These are phyloP conservation scores for Rhipidura dahli DNA, from an alignment of 2,113 vertebrate species.

Conservation along the genomic window DNA sequence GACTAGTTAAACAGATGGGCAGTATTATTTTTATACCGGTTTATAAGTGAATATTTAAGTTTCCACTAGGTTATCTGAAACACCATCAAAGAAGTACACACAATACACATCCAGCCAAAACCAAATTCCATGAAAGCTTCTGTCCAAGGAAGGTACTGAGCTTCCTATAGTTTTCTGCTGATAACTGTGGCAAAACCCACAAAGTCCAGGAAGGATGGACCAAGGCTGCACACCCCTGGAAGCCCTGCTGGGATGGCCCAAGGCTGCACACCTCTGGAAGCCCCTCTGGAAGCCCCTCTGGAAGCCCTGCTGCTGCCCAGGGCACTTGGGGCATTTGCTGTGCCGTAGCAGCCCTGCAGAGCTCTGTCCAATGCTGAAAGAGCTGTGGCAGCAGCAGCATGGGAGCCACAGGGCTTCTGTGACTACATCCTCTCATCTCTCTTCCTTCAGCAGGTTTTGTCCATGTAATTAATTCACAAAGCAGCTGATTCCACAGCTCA, in stretches of 20 bases:
- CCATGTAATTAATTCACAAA: neutral
- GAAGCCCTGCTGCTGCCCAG: neutral
- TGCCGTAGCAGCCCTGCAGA: rapidly evolving
- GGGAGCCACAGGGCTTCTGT: neutral
- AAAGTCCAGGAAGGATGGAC: neutral
- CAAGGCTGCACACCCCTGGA: rapidly evolving
- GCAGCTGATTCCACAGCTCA: neutral
- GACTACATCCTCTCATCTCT: neutral
- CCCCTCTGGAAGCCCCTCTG: neutral
- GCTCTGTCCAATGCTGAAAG: conserved; percentile 4
- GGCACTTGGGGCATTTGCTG: rapidly evolving
- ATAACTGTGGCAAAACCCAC: neutral
- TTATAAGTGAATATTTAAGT: conserved; percentile 25
- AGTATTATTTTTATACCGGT: conserved; percentile 53
- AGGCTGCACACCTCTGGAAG: neutral
- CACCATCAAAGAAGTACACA: neutral
- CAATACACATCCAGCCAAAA: neutral
- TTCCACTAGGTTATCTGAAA: conserved; percentile 21
- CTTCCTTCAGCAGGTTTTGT: neutral
- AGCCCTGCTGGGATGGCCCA: neutral
- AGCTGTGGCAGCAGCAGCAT: rapidly evolving
- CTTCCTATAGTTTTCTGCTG: neutral
- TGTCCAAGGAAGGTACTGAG: neutral
- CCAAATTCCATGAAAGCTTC: neutral
- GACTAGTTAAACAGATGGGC: conserved; percentile 59